Evolutionary conservation across 2,113 vertebrate species (phyloP), one percentile per base, ranked within the genome.

Genomic region (Cephalopterus ornatus): DNA sequence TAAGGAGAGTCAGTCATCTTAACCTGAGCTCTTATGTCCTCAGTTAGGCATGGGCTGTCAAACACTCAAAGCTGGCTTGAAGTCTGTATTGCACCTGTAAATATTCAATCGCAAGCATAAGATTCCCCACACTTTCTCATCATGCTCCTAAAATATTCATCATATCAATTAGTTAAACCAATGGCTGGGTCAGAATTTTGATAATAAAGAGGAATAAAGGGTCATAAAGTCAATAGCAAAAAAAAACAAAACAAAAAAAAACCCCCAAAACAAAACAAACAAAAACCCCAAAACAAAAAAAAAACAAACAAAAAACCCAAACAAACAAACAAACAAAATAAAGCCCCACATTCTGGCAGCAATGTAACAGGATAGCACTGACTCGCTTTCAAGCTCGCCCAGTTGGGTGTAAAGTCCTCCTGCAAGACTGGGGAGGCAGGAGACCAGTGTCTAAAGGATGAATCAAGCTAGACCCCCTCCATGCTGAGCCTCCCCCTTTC

Each of bases 61-160:
- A 83, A 76, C 47, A 63, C 63, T 44, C 59, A 67, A n/a, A 87
- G 58, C n/a, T 78, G 55, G 9, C 32, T 63, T 73, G 70, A 88
- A 93, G 59, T 26, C 37, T 82, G 39, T 53, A 41, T 68, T 70
- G 67, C 8, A 14, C 12, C 66, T 89, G 61, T 85, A 92, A 91
- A 93, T 59, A 89, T 70, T 82, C 88, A 77, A 63, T 73, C 47
- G 49, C 27, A 67, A 66, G 41, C 68, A 42, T 33, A 84, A 76
- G 53, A 65, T 74, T 65, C n/a, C 66, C 24, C 19, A n/a, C 49
- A 41, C 33, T 74, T 92, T 49, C 35, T 74, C 75, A 85, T 74
- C 39, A 55, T 0, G 1, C 22, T 74, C 39, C 66, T 89, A 49
- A 89, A 85, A 78, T 23, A 42, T 52, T 59, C 27, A 82, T 37